Conservation (phyloP, 2,113 vertebrate genomes). For the Mus pahari region DNA sequence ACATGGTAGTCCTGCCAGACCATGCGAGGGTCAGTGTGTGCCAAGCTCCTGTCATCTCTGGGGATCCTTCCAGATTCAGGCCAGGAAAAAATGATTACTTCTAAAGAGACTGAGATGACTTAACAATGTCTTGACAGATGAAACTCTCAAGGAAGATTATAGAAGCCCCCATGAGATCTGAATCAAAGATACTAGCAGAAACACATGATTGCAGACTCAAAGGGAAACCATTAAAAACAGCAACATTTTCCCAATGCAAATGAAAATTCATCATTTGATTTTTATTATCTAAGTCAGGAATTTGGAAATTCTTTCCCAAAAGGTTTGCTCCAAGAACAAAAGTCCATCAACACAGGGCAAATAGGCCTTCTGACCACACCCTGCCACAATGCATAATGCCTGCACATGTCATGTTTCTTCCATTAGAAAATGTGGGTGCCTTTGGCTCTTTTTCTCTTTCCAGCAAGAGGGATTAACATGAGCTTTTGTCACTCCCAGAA, state of each 20-base stretch:
- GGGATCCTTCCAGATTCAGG: constrained; percentile 62
- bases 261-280: background rate
- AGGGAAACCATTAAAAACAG: background rate
- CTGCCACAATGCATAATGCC: background rate
- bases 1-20: constrained; percentile 43
- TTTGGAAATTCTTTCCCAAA: constrained; percentile 17
- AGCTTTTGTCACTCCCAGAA: constrained; percentile 31
- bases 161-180: constrained; percentile 34
- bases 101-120: constrained; percentile 70
- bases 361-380: background rate
- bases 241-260: background rate
- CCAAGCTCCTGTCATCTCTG: constrained; percentile 47
- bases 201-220: background rate
- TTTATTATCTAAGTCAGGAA: constrained; percentile 26
- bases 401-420: background rate
- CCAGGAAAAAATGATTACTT: constrained; percentile 74
- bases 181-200: constrained; percentile 38
- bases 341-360: background rate
- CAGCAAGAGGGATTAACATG: background rate
- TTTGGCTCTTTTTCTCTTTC: constrained; percentile 39
- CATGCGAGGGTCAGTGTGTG: background rate
- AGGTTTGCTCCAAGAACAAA: constrained; percentile 1
- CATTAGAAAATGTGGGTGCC: constrained; percentile 37
- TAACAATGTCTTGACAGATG: constrained; percentile 66
- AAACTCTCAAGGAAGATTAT: constrained; percentile 58